phyloP scores from a whole-genome alignment of 2,888 invertebrate species.

The Sarcophaga carnaria region DNA sequence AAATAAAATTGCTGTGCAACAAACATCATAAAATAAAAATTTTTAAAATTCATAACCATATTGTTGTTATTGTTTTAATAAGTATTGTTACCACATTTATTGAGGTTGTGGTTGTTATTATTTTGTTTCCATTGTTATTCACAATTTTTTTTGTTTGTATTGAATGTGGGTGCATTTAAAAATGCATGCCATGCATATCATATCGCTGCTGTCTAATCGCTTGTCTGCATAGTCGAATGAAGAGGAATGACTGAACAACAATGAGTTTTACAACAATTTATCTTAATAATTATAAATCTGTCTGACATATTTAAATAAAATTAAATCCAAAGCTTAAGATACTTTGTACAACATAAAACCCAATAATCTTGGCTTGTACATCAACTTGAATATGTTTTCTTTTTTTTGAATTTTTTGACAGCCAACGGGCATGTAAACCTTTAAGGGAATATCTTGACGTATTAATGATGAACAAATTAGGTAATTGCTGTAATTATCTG shows the following conservation, averaged over 20 bases:
- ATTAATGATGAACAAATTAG: constrained; percentile 3
- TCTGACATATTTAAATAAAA: too few relatives aligned
- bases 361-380: neutral
- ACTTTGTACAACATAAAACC: too few relatives aligned
- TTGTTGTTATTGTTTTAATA: constrained; percentile 9
- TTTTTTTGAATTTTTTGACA: neutral
- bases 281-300: neutral
- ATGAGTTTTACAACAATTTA: neutral
- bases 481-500: constrained; percentile 17
- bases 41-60: neutral
- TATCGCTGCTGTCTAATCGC: neutral
- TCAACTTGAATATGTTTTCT: constrained; percentile 2
- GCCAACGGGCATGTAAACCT: too few relatives aligned
- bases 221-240: neutral
- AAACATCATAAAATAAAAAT: neutral
- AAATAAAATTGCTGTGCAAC: neutral
- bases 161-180: constrained; percentile 27
- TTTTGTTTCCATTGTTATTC: neutral
- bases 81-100: neutral
- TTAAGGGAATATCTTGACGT: neutral
- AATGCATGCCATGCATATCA: neutral
- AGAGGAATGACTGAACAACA: neutral
- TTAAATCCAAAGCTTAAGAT: too few relatives aligned
- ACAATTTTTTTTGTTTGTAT: neutral
- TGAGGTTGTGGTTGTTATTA: neutral